These are phyloP conservation scores for Salpingus planirostris DNA, from an alignment of 2,888 invertebrate genomes.

Conservation along the genomic window DNA sequence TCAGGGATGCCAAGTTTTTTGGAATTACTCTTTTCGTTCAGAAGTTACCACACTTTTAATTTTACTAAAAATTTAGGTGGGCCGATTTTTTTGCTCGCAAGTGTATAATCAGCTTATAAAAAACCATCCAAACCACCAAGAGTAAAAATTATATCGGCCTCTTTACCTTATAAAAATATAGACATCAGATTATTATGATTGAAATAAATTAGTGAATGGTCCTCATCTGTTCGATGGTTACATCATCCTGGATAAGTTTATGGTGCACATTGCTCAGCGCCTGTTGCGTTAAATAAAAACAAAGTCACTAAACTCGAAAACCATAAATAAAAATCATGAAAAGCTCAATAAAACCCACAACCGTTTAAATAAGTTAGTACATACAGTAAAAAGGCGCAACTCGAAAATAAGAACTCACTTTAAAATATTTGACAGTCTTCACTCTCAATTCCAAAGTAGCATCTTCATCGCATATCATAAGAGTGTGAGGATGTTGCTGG, in stretches of 20 bases:
- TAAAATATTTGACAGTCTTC: constrained; percentile 98
- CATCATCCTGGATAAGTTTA: constrained; percentile 63
- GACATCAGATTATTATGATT: too few species aligned
- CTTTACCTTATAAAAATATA: constrained; percentile 1
- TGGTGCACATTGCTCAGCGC: constrained; percentile 78
- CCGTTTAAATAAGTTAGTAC: not conserved
- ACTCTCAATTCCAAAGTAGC: constrained; percentile 94
- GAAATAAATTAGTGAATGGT: constrained; percentile 39
- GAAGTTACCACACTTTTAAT: too few species aligned
- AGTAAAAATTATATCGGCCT: too few species aligned
- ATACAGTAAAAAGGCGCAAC: constrained; percentile 6
- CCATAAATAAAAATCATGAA: constrained; percentile 1
- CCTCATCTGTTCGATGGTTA: constrained; percentile 35
- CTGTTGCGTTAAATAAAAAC: constrained; percentile 50
- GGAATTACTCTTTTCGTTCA: too few species aligned
- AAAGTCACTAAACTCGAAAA: constrained; percentile 6
- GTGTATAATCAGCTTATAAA: not conserved
- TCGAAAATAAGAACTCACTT: constrained; percentile 20
- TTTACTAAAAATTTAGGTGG: too few species aligned
- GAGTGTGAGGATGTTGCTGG: constrained; percentile 86
- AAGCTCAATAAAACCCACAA: not conserved
- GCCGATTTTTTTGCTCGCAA: too few species aligned
- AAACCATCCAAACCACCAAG: too few species aligned
- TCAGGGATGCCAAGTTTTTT: too few species aligned
- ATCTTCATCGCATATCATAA: constrained; percentile 96